These are phyloP conservation scores for Tyria jacobaeae DNA, from an alignment of 2,888 invertebrate species.

Conservation along the genomic window DNA sequence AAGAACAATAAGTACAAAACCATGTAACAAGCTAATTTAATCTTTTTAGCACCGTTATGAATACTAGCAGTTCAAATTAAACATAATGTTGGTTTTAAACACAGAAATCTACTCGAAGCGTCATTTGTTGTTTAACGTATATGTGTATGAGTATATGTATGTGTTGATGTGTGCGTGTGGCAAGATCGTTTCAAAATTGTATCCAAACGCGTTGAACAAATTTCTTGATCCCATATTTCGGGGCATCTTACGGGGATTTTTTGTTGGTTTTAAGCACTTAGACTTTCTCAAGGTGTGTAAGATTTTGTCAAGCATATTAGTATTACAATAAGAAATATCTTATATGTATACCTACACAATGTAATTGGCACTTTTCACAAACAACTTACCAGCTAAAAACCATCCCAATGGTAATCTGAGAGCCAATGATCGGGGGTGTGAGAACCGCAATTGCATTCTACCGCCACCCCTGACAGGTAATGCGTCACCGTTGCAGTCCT, in stretches of 20 bases:
- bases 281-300: background rate
- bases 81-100: constrained; percentile 22
- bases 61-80: constrained; percentile 42
- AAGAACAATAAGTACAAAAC: constrained; percentile 4
- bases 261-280: background rate
- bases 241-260: constrained; percentile 6
- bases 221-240: constrained; percentile 14
- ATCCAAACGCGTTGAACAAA: constrained; percentile 18
- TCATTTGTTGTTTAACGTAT: constrained; percentile 26
- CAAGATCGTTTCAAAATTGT: constrained; percentile 21
- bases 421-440: too few species aligned
- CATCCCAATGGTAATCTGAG: too few species aligned
- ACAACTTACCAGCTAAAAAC: too few species aligned
- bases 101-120: constrained; percentile 34
- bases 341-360: too few species aligned
- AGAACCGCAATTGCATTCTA: too few species aligned
- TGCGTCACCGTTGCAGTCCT: too few species aligned
- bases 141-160: too few species aligned
- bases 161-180: constrained; percentile 19
- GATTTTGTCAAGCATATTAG: background rate
- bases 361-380: too few species aligned
- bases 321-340: too few species aligned
- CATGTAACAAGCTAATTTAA: constrained; percentile 1
- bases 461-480: too few species aligned
- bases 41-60: background rate